Evolutionary conservation across 2,797 vertebrate species (phyloP), one percentile per base, ranked within the genome.

Genomic region (Babyrousa celebensis): DNA sequence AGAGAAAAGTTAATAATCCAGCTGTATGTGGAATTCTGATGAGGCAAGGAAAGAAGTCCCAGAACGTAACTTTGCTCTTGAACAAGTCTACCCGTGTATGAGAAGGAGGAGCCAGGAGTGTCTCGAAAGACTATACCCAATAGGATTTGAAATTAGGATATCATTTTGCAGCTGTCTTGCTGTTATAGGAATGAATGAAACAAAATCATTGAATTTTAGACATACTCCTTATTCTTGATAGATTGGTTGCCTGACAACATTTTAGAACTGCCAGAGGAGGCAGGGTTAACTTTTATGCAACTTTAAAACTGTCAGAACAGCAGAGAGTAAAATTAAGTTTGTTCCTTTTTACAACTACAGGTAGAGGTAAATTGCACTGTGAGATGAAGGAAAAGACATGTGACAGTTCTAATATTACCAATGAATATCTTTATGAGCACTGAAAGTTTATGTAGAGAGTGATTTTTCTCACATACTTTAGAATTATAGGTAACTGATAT

Each of bases 251-350:
- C 92, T 96, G 91, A 97, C 94, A 98, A 96, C 82, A 96, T 97
- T 98, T 97, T 93, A 92, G 85, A 98, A 97, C 89, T 94, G 91
- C 78, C 70, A 96, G 93, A 96, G 79, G 89, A 97, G 83, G 82
- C 56, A 86, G 96, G 96, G 96, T 98, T 96, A 97, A 97, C 96
- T 96, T 98, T 98, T 97, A 96, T 96, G 74, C 97, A 97, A 91
- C 25, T 40, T 95, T 97, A 85, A 96, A 98, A 77, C 95, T 97
- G 96, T 92, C 94, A 93, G 89, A 78, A 98, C 95, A 98, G 16
- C 92, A 25, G 88, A 92, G 85, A 97, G 89, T 83, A 87, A 91
- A 97, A 97, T 98, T 97, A 94, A 8, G 29, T 83, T 96, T 93
- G 94, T 74, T 96, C 85, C 82, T 72, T 97, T 98, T 95, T 87